A percentile compares a stretch with the other conserved stretches of the same genome.
phyloP scores from a whole-genome alignment of 2,797 vertebrate species.

The Sebastes ruberrimus region DNA sequence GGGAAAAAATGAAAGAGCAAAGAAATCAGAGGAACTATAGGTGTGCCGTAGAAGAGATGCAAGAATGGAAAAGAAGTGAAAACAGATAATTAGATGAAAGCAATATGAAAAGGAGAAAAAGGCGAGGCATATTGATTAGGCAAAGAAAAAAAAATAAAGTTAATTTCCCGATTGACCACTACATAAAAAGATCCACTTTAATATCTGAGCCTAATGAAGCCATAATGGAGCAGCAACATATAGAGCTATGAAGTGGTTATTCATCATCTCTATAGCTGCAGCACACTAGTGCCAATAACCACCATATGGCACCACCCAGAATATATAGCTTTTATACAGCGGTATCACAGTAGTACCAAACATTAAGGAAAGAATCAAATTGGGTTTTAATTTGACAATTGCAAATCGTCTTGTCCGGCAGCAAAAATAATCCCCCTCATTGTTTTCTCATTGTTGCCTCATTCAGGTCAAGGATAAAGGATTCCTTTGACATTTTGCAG shows the following conservation, averaged over 20 bases:
- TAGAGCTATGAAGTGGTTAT: constrained; percentile 33
- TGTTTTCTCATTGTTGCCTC: constrained; percentile 25
- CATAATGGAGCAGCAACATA: constrained; percentile 49
- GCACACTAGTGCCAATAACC: constrained; percentile 29
- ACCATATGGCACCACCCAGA: constrained; percentile 37
- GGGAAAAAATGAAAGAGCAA: not conserved
- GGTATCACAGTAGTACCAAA: not conserved
- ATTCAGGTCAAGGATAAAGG: constrained; percentile 21
- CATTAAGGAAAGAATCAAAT: constrained; percentile 38
- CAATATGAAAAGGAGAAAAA: constrained; percentile 14
- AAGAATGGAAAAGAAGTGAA: constrained; percentile 9
- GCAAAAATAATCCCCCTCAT: constrained; percentile 9
- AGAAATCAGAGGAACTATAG: not conserved
- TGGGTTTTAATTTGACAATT: constrained; percentile 47
- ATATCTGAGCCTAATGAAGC: constrained; percentile 53
- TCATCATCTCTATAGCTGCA: constrained; percentile 39
- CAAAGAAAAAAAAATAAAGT: constrained; percentile 21
- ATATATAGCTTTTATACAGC: constrained; percentile 30
- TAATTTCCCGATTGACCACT: constrained; percentile 45
- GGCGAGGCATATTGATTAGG: constrained; percentile 31
- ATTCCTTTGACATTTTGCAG: constrained; percentile 23
- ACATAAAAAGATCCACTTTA: constrained; percentile 43
- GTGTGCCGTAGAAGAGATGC: not conserved
- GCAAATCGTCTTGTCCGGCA: constrained; percentile 16
- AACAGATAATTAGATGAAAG: constrained; percentile 47